Base-by-base conservation (phyloP, 2,888 invertebrate genomes). In the Microdon myrmicae region DNA sequence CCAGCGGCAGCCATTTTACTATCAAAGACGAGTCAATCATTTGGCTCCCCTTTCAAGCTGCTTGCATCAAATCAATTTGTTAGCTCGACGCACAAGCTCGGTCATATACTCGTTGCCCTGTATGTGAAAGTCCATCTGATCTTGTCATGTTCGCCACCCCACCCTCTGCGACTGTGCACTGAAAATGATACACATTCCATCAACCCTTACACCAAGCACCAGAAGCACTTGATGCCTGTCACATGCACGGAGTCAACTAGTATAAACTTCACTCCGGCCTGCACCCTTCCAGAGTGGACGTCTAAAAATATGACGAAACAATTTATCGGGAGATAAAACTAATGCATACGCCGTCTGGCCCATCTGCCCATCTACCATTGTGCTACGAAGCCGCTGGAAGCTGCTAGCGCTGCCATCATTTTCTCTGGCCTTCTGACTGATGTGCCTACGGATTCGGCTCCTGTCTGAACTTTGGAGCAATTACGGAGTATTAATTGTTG, bases 291-390 rank as follows among this genome's bases (percentile, higher is more conserved):
- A 47, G 53, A 35, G 47, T 58, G 51, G 47, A 64, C 47, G 51
- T 51, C 51, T 53, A 37, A 56, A 56, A 47, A 58, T 64, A 64
- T 64, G 64, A 64, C 56, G 64, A 64, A 64, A 64, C 64, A 64
- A 58, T 64, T 64, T 64, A 58, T 58, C 58, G 58, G 45, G 51
- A 64, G 58, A 64, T 64, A 64, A 58, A 58, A 64, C 64, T 58
- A 64, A 64, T 64, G 64, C 51, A 64, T 41, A 41, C 45, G 51
- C 51, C 32, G 53, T 60, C 35, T n/a, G n/a, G n/a, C n/a, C n/a
- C 9, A 35, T 28, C 20, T 35, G 37, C 29, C n/a, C 29, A 48
- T 34, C 45, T 53, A 58, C 51, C 51, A 56, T 45, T 64, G 61
- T 35, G 38, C 37, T 17, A 34, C 39, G n/a, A n/a, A n/a, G 47